Evolutionary conservation across 2,113 vertebrate genomes (phyloP).

Genomic region (Thunnus thynnus): DNA sequence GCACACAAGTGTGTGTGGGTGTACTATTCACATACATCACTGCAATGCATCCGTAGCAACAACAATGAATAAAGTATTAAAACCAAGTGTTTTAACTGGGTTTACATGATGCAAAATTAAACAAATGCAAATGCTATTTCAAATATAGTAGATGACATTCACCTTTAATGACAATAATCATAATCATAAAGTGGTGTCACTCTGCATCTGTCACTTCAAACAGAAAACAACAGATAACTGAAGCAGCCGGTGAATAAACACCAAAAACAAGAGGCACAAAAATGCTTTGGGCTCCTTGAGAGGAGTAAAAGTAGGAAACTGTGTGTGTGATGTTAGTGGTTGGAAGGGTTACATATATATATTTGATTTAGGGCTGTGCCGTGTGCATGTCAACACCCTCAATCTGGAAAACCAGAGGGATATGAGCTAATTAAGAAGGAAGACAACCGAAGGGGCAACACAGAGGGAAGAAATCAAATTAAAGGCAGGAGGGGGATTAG

Average conservation of each 20-base stretch:
- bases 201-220: constrained; percentile 66
- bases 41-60: not conserved
- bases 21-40: not conserved
- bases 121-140: not conserved
- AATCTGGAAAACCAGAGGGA: constrained; percentile 78
- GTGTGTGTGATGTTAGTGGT: constrained; percentile 32
- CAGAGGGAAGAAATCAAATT: constrained; percentile 77
- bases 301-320: constrained; percentile 3
- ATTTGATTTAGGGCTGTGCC: constrained; percentile 74
- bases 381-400: constrained; percentile 66
- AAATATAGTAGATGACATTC: not conserved
- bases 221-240: constrained; percentile 46
- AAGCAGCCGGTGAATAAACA: constrained; percentile 46
- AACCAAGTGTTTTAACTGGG: not conserved
- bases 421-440: constrained; percentile 78
- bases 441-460: constrained; percentile 73
- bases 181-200: constrained; percentile 29
- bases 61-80: not conserved
- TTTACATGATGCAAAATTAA: not conserved
- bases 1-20: constrained; percentile 19
- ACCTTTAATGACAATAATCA: not conserved
- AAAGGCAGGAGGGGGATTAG: constrained; percentile 74
- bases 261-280: constrained; percentile 24
- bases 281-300: constrained; percentile 38
- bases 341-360: constrained; percentile 37